phyloP scores from a whole-genome alignment of 2,888 invertebrate genomes.

The Pachydiplax longipennis region DNA sequence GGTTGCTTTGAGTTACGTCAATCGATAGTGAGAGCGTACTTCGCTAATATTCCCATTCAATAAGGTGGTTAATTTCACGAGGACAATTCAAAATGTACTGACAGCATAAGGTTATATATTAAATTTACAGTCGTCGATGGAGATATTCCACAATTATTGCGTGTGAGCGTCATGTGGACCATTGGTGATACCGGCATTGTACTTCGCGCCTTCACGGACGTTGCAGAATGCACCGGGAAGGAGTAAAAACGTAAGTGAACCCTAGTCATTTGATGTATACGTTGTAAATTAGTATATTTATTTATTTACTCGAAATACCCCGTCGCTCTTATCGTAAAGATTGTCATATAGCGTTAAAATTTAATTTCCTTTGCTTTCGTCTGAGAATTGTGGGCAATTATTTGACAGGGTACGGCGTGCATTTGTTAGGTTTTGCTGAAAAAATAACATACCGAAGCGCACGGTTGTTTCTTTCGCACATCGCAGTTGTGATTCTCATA shows the following conservation, averaged over 20 bases:
- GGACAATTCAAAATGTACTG: background rate
- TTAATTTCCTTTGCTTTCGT: too few species aligned
- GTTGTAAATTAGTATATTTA: too few species aligned
- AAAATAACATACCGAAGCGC: too few species aligned
- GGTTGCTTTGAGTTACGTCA: background rate
- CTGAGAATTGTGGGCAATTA: too few species aligned
- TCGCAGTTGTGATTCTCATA: too few species aligned
- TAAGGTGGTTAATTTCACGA: background rate
- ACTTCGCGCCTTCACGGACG: background rate
- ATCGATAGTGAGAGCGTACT: background rate
- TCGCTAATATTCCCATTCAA: background rate
- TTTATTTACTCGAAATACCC: too few species aligned
- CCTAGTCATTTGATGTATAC: background rate
- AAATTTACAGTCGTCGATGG: background rate
- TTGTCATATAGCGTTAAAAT: too few species aligned
- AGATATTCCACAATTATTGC: background rate
- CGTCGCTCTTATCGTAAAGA: too few species aligned
- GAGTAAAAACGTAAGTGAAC: slow-evolving; percentile 26
- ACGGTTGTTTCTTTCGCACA: too few species aligned
- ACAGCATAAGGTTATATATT: background rate
- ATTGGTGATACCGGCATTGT: slow-evolving; percentile 29
- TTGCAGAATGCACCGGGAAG: slow-evolving; percentile 8
- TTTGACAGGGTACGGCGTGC: too few species aligned
- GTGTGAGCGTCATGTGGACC: slow-evolving; percentile 28
- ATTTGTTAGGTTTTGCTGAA: too few species aligned